Base-by-base conservation (phyloP, 2,113 vertebrate species). In the Benitochromis conjunctus region DNA sequence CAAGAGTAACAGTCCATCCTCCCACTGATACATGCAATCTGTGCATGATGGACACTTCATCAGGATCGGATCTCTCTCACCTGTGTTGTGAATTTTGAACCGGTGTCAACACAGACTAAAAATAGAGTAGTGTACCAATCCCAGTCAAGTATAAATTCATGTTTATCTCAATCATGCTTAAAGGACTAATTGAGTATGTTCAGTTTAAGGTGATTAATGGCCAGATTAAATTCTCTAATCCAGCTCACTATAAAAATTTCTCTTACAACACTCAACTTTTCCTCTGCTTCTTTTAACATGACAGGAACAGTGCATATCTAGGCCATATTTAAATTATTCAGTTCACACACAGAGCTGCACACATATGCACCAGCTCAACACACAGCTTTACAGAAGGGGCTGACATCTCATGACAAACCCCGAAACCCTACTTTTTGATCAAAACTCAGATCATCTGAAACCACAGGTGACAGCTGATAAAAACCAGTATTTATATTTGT, bases 301-400 rank as follows among this genome's bases (percentile, higher is more conserved):
- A 34, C 26, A 53, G 46, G 36, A 64, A 58, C 53, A 29, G 56
- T 76, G 26, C 11, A 21, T 58, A 71, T 21, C 12, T 11, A n/a
- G 78, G n/a, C 16, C 55, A 38, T 51, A 66, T 79, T 19, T 76
- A 34, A 53, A 18, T 86, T 54, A 43, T 43, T 77, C 46, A 43
- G 43, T 1, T 77, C 38, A 79, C 80, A 78, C 14, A 80, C 62
- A 64, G 31, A 5, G 18, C 18, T 1, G 26, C 26, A 13, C 29
- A 84, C 56, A 78, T 41, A 53, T 4, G 38, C 10, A 53, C 11
- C 46, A 0, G 38, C 41, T 54, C 71, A 77, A 34, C 43, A 74
- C 21, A 74, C 9, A 18, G 43, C 24, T 19, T 51, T 19, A 31
- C 0, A 74, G 43, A 74, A 74, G 69, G 3, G 9, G 24, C 69